These are phyloP conservation scores for Lepidochrysops patricia DNA, from an alignment of 2,888 invertebrate genomes.

Conservation along the genomic window DNA sequence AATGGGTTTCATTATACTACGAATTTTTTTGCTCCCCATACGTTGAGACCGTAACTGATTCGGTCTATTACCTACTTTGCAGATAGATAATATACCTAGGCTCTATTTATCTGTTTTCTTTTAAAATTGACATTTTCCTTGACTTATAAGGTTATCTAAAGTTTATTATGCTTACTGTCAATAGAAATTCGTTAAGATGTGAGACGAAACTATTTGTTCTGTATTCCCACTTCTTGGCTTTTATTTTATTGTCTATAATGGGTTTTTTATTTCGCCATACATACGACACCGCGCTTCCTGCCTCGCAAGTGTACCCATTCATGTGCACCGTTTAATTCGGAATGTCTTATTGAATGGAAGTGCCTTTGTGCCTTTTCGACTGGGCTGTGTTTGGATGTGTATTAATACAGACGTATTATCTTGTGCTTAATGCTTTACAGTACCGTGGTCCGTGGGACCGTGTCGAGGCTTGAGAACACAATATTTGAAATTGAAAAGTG, in stretches of 20 bases:
- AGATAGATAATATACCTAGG: too few relatives aligned
- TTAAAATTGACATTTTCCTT: too few relatives aligned
- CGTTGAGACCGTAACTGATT: too few relatives aligned
- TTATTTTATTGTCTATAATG: slow-evolving; percentile 44
- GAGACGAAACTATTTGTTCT: slow-evolving; percentile 33
- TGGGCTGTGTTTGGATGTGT: slow-evolving; percentile 52
- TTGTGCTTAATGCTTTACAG: slow-evolving; percentile 35
- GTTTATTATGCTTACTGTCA: too few relatives aligned
- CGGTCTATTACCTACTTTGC: too few relatives aligned
- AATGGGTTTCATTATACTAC: too few relatives aligned
- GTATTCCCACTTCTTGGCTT: slow-evolving; percentile 39
- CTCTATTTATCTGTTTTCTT: too few relatives aligned
- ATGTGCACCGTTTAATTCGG: slow-evolving; percentile 41
- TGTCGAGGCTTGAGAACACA: slow-evolving; percentile 23
- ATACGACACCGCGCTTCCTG: slow-evolving; percentile 72
- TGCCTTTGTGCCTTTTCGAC: slow-evolving; percentile 72
- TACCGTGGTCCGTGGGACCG: slow-evolving; percentile 45
- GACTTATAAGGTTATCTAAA: too few relatives aligned
- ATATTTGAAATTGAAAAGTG: slow-evolving; percentile 20
- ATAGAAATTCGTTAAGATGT: slow-evolving; percentile 30
- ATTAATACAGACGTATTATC: slow-evolving; percentile 56
- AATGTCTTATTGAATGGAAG: slow-evolving; percentile 47
- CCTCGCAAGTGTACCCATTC: slow-evolving; percentile 57
- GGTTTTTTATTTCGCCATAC: slow-evolving; percentile 40
- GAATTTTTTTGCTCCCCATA: too few relatives aligned